Evolutionary conservation across 2,797 vertebrate genomes (phyloP).

Genomic region (Jordanella pulchra): DNA sequence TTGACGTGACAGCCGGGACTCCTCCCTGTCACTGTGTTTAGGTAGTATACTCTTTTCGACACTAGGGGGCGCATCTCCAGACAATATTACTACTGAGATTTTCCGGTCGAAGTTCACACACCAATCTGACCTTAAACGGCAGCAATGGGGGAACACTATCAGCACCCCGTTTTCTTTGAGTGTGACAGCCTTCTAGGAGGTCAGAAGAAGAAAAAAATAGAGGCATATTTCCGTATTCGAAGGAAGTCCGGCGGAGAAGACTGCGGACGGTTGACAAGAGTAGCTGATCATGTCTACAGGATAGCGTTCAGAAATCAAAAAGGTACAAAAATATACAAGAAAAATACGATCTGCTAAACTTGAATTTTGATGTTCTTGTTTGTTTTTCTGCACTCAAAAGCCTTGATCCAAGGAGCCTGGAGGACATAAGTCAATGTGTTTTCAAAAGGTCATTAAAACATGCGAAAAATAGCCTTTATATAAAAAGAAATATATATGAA

Average conservation of each 20-base stretch:
- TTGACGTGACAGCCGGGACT: background rate
- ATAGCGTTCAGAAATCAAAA: background rate
- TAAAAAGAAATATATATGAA: too few relatives aligned
- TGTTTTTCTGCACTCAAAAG: background rate
- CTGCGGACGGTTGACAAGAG: background rate
- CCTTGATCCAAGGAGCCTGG: background rate
- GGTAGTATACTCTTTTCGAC: background rate
- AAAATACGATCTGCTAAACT: too few relatives aligned
- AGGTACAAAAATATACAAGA: background rate
- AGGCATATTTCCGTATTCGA: background rate
- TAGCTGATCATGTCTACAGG: background rate
- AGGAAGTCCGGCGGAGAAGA: background rate
- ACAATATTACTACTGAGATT: too few relatives aligned
- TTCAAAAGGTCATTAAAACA: background rate
- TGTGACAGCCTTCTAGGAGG: background rate
- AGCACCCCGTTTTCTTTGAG: background rate
- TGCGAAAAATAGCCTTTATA: too few relatives aligned
- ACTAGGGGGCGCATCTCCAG: background rate
- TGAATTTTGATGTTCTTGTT: background rate
- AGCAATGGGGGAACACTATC: background rate
- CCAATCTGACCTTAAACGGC: background rate
- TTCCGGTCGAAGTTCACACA: background rate
- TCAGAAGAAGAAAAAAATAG: background rate
- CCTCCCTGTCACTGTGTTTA: background rate
- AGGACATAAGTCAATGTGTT: background rate